Base-by-base conservation (phyloP, 1,140 invertebrate species). In the Penaeus chinensis region DNA sequence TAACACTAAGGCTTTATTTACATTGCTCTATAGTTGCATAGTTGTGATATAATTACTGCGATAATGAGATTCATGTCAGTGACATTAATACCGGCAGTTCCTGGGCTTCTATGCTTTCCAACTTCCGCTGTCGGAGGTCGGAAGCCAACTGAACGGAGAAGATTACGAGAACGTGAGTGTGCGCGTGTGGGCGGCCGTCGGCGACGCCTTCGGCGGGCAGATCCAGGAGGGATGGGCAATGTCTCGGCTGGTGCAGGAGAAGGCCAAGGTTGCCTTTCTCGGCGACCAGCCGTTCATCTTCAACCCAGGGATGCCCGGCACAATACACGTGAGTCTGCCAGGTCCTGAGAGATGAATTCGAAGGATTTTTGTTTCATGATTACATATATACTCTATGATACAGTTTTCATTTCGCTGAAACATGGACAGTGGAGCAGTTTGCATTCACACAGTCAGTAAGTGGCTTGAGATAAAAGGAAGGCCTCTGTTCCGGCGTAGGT, bases 211-310 rank as follows among this genome's bases (percentile, higher is more conserved):
- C 92, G 95, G 98, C 4, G 89, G 89, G 92, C 93, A 96, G n/a
- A 95, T 97, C 20, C 91, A 92, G 8, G 95, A 96, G 90, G 98
- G 98, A 0, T 98, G 95, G 93, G 96, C 97, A 0, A 95, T 95
- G 42, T 96, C 97, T 0, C 93, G 97, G 86, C 95, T 99, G 42
- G 98, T 95, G 91, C 97, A 97, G 92, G 97, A 96, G 0, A 95
- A 95, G 10, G 93, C 98, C 10, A 94, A 95, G 87, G 93, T 99
- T 0, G 91, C 92, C 54, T 95, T 95, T 91, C 91, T 95, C 4
- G 94, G 94, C 37, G 91, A 92, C 60, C 91, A 91, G 66, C 93
- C 94, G 2, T 90, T 93, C 66, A 91, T 94, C 54, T 95, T 95
- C 90, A 94, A 93, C 91, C 94, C 94, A 7, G 93, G 93, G 85